These are phyloP conservation scores for Acridotheres tristis DNA, from an alignment of 2,797 vertebrate species.

Conservation along the genomic window DNA sequence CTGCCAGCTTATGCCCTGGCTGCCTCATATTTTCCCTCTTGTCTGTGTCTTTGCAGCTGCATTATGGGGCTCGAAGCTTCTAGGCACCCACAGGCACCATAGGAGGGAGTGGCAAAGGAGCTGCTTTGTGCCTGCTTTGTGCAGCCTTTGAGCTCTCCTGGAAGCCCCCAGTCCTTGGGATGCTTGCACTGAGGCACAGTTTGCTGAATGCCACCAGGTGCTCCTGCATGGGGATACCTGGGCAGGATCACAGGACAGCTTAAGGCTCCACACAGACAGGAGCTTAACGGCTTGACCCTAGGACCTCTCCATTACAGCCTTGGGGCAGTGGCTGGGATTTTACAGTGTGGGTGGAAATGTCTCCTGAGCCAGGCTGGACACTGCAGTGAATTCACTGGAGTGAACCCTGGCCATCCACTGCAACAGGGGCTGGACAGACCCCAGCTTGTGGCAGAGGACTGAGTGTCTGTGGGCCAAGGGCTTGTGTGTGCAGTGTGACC, in stretches of 20 bases:
- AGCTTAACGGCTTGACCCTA: background rate
- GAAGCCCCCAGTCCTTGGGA: background rate
- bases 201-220: background rate
- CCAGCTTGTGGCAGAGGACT: rapidly evolving
- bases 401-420: rapidly evolving
- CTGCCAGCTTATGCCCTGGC: background rate
- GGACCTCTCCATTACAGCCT: background rate
- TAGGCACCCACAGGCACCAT: background rate
- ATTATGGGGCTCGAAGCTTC: background rate
- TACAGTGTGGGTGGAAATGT: background rate
- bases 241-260: background rate
- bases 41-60: background rate
- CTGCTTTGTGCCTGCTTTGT: background rate
- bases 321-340: background rate
- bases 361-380: background rate
- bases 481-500: background rate
- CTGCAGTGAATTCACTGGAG: background rate
- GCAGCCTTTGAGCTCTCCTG: background rate
- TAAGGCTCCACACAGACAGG: background rate
- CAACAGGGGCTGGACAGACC: background rate
- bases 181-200: background rate
- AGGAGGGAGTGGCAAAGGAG: background rate
- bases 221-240: background rate
- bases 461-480: background rate
- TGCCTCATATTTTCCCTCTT: background rate